Conservation (phyloP, 2,113 vertebrate species). For the Platysteira castanea region DNA sequence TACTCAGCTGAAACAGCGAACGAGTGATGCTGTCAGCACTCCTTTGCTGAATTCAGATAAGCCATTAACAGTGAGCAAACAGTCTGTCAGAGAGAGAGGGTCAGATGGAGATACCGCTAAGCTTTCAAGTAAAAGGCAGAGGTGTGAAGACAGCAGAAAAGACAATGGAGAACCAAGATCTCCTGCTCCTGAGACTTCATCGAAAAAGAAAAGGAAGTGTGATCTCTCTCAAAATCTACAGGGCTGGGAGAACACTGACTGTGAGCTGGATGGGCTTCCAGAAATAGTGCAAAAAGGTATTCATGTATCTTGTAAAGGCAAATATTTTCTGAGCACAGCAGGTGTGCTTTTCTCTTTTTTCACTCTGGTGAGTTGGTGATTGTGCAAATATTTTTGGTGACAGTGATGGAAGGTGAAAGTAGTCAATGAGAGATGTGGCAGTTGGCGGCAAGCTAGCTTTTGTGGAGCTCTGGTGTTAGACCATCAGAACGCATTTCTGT, state of each 20-base stretch:
- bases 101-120: constrained; percentile 35
- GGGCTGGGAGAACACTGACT: constrained; percentile 22
- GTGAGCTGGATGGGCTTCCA: constrained; percentile 81
- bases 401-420: background rate
- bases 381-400: background rate
- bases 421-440: background rate
- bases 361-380: background rate
- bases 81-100: constrained; percentile 23
- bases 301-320: background rate
- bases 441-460: background rate
- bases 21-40: background rate
- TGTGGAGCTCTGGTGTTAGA: background rate
- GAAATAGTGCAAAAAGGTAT: constrained; percentile 84
- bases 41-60: background rate
- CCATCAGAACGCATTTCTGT: background rate
- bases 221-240: background rate
- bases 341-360: background rate
- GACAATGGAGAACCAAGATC: background rate
- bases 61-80: background rate
- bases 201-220: constrained; percentile 74
- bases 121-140: constrained; percentile 72
- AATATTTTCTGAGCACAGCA: background rate
- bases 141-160: constrained; percentile 27
- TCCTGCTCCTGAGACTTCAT: constrained; percentile 64
- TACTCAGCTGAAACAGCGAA: constrained; percentile 37